Conservation (phyloP, 1,140 invertebrate species). For the Liolophura sinensis region DNA sequence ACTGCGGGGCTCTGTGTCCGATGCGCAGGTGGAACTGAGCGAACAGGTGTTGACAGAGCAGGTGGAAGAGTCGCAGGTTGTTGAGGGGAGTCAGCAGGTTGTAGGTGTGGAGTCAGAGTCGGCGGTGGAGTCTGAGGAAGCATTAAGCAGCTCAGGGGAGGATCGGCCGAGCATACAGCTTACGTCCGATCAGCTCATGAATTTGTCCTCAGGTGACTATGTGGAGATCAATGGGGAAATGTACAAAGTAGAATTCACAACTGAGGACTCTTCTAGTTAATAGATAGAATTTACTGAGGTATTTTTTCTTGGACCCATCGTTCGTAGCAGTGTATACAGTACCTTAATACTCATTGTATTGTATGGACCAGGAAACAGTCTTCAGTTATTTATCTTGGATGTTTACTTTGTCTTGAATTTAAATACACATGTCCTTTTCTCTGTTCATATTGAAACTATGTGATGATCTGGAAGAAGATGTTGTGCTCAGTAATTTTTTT, state of each 20-base stretch:
- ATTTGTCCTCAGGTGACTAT: constrained; percentile 49
- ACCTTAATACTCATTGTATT: no score
- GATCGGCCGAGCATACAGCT: constrained; percentile 30
- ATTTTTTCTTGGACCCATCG: no score
- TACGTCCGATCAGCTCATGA: constrained; percentile 42
- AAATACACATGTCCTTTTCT: no score
- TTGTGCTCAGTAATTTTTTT: no score
- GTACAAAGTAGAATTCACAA: constrained; percentile 46
- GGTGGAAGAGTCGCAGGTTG: neutral
- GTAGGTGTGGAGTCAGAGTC: constrained; percentile 11
- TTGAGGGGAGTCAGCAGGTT: constrained; percentile 3
- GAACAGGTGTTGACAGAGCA: neutral
- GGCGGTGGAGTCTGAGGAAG: constrained; percentile 8
- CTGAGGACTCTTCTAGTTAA: neutral
- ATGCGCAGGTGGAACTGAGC: neutral
- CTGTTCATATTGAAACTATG: no score
- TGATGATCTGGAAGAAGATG: no score
- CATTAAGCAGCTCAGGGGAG: neutral
- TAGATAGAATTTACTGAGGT: no score
- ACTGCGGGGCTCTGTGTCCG: neutral
- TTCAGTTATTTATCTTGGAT: no score
- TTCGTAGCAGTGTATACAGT: no score
- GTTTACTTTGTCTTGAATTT: no score
- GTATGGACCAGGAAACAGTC: no score
- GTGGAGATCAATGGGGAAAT: constrained; percentile 56